Percentiles rank a stretch among this genome's conserved stretches.
These are phyloP conservation scores for Enteromius thamalakanensis DNA, from an alignment of 2,797 vertebrate species.

Conservation along the genomic window DNA sequence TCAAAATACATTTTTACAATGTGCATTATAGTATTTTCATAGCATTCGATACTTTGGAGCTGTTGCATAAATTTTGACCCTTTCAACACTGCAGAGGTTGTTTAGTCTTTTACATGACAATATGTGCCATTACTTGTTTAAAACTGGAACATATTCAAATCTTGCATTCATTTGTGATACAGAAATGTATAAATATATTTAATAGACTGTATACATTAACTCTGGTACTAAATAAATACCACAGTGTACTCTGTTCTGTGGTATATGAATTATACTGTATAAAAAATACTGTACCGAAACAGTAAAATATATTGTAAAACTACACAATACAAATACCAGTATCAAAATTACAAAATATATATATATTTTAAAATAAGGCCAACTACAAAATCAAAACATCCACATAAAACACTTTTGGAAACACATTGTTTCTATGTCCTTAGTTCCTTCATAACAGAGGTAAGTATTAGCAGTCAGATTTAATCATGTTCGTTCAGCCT, in stretches of 20 bases:
- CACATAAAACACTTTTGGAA: not conserved
- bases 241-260: conserved; percentile 1
- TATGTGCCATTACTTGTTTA: not conserved
- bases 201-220: not conserved
- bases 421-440: not conserved
- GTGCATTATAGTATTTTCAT: not conserved
- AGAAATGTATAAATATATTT: not conserved
- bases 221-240: not conserved
- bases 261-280: not conserved
- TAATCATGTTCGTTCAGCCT: conserved; percentile 46
- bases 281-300: conserved; percentile 14
- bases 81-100: not conserved
- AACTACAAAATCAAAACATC: conserved; percentile 39
- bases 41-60: not conserved
- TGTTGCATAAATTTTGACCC: not conserved
- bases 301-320: conserved; percentile 37
- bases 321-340: conserved; percentile 46
- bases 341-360: conserved; percentile 49
- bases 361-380: conserved; percentile 34
- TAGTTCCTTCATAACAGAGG: conserved; percentile 1
- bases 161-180: not conserved
- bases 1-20: not conserved
- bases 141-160: not conserved
- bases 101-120: not conserved
- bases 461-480: not conserved